These are phyloP conservation scores for Mechanitis messenoides DNA, from an alignment of 2,888 invertebrate species.

Conservation along the genomic window DNA sequence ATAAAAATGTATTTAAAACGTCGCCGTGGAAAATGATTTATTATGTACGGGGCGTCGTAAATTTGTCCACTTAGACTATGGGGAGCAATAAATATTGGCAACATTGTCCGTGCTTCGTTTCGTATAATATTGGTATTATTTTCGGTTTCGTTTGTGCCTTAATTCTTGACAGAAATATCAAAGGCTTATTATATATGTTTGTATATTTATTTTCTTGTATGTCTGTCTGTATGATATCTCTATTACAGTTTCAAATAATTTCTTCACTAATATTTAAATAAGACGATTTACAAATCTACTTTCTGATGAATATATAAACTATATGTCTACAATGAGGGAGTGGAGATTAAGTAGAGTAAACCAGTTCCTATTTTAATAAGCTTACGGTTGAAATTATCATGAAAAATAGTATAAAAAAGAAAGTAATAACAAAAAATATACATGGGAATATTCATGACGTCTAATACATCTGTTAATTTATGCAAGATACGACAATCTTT, in stretches of 20 bases:
- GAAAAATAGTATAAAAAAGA: slow-evolving; percentile 28
- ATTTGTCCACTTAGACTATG: slow-evolving; percentile 71
- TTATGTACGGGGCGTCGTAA: slow-evolving; percentile 65
- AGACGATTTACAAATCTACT: too few species aligned
- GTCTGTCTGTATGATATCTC: too few species aligned
- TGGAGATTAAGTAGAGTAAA: too few species aligned
- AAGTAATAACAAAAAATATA: slow-evolving; percentile 36
- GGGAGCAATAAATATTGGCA: slow-evolving; percentile 58
- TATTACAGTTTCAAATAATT: too few species aligned
- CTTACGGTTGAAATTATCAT: slow-evolving; percentile 4
- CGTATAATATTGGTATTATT: slow-evolving; percentile 28
- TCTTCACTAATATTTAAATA: too few species aligned
- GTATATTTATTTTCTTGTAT: neutral
- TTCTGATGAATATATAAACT: too few species aligned
- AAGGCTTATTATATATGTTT: neutral
- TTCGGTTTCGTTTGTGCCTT: slow-evolving; percentile 19
- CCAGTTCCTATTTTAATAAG: neutral
- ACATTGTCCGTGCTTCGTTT: slow-evolving; percentile 31
- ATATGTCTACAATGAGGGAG: too few species aligned
- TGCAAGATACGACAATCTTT: slow-evolving; percentile 60
- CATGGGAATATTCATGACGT: slow-evolving; percentile 73
- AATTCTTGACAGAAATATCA: slow-evolving; percentile 12
- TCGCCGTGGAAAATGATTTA: slow-evolving; percentile 70
- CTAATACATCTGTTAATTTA: slow-evolving; percentile 65
- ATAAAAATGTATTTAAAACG: slow-evolving; percentile 77